These are phyloP conservation scores for Tenthredo amoena DNA, from an alignment of 2,888 invertebrate genomes.

Conservation along the genomic window DNA sequence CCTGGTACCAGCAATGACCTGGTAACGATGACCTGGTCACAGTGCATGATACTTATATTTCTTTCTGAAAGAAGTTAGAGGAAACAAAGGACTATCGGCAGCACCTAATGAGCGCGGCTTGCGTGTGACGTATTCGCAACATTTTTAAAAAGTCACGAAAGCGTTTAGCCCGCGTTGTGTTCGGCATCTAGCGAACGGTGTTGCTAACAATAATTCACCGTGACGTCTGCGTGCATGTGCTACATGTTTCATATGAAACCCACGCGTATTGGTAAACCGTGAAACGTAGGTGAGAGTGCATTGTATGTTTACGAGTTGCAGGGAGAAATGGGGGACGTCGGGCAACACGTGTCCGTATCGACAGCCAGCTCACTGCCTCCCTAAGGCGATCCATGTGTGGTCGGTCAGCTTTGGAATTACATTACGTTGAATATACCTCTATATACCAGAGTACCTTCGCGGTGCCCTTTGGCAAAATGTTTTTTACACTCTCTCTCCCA, in stretches of 20 bases:
- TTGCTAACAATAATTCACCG: constrained; percentile 70
- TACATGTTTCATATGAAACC: constrained; percentile 18
- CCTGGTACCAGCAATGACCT: constrained; percentile 47
- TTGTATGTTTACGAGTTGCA: constrained; percentile 70
- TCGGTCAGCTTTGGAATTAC: constrained; percentile 58
- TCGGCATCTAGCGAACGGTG: constrained; percentile 64
- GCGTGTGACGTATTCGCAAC: constrained; percentile 74
- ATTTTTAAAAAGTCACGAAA: constrained; percentile 76
- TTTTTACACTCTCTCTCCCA: constrained; percentile 17
- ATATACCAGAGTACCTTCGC: constrained; percentile 4
- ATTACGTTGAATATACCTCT: constrained; percentile 38
- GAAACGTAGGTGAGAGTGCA: constrained; percentile 61
- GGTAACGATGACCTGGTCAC: constrained; percentile 56
- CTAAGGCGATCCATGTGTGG: constrained; percentile 71
- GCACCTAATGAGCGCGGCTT: constrained; percentile 65
- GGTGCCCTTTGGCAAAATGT: constrained; percentile 46
- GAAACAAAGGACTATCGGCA: constrained; percentile 66
- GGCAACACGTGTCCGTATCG: constrained; percentile 73
- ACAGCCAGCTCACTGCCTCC: constrained; percentile 68
- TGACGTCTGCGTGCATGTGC: constrained; percentile 61
- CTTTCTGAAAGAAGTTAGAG: constrained; percentile 15
- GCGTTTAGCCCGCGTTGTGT: constrained; percentile 63
- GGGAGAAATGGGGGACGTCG: constrained; percentile 63
- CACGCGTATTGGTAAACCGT: constrained; percentile 40
- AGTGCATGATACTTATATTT: neutral